A percentile compares a stretch with the other conserved stretches of the same genome.
These are phyloP conservation scores for Tenthredo amoena DNA, from an alignment of 2,888 invertebrate species.

Conservation along the genomic window DNA sequence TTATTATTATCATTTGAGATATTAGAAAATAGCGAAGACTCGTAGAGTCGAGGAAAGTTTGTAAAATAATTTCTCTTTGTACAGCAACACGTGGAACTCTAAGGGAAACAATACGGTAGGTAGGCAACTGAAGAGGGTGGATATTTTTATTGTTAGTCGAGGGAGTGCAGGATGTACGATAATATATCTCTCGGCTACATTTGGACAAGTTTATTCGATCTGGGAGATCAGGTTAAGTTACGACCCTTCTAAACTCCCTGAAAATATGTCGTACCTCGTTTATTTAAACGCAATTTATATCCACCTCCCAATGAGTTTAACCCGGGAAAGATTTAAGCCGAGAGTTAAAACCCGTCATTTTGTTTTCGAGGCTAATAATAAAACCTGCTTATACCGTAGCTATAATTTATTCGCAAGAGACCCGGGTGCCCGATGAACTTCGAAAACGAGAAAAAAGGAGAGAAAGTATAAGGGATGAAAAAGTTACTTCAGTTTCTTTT, in stretches of 20 bases:
- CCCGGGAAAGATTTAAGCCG: conserved; percentile 7
- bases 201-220: conserved; percentile 34
- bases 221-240: conserved; percentile 11
- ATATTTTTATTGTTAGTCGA: neutral
- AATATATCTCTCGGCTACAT: neutral
- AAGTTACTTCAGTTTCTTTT: conserved; percentile 5
- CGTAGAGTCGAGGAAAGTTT: neutral
- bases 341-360: conserved; percentile 27
- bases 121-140: neutral
- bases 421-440: neutral
- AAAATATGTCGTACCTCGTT: conserved; percentile 37
- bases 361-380: neutral
- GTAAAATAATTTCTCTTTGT: neutral
- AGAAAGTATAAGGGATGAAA: neutral
- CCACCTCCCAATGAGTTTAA: neutral
- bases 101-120: neutral
- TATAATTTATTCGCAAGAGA: conserved; percentile 15
- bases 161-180: neutral
- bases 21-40: neutral
- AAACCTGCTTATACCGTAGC: neutral
- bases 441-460: neutral
- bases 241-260: conserved; percentile 8
- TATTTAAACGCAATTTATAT: conserved; percentile 30
- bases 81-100: neutral
- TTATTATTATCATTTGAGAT: neutral